These are phyloP conservation scores for Protonemura montana DNA, from an alignment of 2,888 invertebrate genomes.

Conservation along the genomic window DNA sequence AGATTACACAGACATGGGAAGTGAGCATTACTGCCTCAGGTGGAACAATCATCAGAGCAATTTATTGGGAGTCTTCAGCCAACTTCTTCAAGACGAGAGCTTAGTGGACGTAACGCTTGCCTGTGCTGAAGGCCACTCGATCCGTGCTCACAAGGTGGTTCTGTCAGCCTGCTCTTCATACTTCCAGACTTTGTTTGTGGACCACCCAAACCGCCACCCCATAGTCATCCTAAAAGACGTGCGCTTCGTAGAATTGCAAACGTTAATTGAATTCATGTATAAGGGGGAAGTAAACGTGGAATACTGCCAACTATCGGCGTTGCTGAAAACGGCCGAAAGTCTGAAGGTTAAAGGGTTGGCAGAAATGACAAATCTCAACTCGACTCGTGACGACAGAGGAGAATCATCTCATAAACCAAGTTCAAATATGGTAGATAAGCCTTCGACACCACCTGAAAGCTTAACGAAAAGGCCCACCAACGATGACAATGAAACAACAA, in stretches of 20 bases:
- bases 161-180: slow-evolving; percentile 95
- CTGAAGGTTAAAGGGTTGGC: slow-evolving; percentile 92
- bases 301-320: slow-evolving; percentile 89
- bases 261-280: slow-evolving; percentile 96
- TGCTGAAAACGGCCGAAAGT: slow-evolving; percentile 91
- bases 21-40: slow-evolving; percentile 98
- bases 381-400: slow-evolving; percentile 58
- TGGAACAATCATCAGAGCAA: slow-evolving; percentile 99
- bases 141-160: slow-evolving; percentile 94
- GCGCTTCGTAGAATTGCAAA: slow-evolving; percentile 86
- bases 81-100: slow-evolving; percentile 94
- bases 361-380: slow-evolving; percentile 87
- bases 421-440: slow-evolving; percentile 50
- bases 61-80: slow-evolving; percentile 96
- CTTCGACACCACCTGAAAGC: slow-evolving; percentile 49
- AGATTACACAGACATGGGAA: slow-evolving; percentile 94
- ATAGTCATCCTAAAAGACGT: slow-evolving; percentile 96
- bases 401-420: slow-evolving; percentile 49
- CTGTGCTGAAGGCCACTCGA: slow-evolving; percentile 94
- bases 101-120: slow-evolving; percentile 96
- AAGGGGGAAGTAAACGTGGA: slow-evolving; percentile 95
- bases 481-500: slow-evolving; percentile 49
- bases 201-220: slow-evolving; percentile 91
- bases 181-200: slow-evolving; percentile 92
- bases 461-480: slow-evolving; percentile 48